Evolutionary conservation across 2,113 vertebrate species (phyloP).

Genomic region (Burhinus oedicnemus): DNA sequence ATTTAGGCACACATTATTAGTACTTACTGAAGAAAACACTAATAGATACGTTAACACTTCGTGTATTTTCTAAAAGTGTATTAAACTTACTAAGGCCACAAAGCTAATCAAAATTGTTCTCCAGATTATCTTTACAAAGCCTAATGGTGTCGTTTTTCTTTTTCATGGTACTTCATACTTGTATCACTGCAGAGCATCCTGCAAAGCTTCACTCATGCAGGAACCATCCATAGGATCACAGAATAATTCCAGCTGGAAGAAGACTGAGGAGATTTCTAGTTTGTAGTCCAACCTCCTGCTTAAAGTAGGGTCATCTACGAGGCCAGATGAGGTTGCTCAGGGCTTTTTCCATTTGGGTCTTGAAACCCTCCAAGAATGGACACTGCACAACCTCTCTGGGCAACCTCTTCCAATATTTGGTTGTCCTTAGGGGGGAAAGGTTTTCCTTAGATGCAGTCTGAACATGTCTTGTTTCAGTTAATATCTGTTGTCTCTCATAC

Average conservation of each 20-base stretch:
- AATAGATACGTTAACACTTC: constrained; percentile 18
- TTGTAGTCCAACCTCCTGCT: background rate
- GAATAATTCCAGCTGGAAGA: background rate
- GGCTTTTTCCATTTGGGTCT: background rate
- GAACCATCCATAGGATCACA: background rate
- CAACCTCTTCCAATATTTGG: background rate
- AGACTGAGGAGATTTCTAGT: background rate
- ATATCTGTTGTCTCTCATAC: background rate
- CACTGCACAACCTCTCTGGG: background rate
- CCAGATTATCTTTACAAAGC: background rate
- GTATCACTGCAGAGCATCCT: background rate
- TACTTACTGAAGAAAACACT: background rate
- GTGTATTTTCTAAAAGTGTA: background rate
- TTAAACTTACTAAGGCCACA: background rate
- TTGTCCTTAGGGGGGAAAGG: background rate
- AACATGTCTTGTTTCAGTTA: background rate
- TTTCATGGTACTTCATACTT: background rate
- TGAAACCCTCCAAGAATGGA: background rate
- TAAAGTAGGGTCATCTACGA: background rate
- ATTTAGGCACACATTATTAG: background rate
- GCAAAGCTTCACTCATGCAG: background rate
- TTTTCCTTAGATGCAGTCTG: background rate
- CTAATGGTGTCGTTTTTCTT: background rate
- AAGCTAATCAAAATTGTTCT: background rate
- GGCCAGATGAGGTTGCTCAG: background rate